Evolutionary conservation across 2,888 invertebrate genomes (phyloP).

Genomic region (Gibbula magus): DNA sequence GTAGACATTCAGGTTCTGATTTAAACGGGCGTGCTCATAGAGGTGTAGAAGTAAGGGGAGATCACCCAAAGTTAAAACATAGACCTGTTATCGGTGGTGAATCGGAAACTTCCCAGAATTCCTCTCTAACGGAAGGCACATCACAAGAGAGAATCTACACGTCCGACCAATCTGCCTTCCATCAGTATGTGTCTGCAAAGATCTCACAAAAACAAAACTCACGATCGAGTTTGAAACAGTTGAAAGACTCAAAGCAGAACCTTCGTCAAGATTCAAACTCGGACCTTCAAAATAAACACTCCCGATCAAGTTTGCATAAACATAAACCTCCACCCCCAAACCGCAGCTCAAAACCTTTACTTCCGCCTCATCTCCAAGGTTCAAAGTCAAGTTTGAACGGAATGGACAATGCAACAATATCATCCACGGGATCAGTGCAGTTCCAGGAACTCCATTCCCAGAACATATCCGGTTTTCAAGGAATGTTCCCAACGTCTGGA

Average conservation of each 20-base stretch:
- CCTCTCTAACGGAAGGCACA: background rate
- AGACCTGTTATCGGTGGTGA: background rate
- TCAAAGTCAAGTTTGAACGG: conserved; percentile 16
- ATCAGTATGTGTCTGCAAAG: background rate
- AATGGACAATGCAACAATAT: background rate
- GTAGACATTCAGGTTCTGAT: conserved; percentile 19
- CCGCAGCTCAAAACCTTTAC: background rate
- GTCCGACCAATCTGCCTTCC: background rate
- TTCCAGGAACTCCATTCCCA: conserved; percentile 21
- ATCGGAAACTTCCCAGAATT: conserved; percentile 7
- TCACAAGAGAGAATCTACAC: background rate
- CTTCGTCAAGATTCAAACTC: background rate
- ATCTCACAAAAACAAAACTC: background rate
- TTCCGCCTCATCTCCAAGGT: background rate
- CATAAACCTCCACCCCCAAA: background rate
- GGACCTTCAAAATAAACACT: background rate
- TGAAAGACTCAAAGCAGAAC: background rate
- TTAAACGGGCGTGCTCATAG: conserved; percentile 23
- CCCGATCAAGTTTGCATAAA: background rate
- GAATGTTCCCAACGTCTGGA: conserved; percentile 4
- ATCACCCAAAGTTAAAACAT: conserved; percentile 8
- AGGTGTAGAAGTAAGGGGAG: conserved; percentile 22
- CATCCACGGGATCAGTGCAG: conserved; percentile 18
- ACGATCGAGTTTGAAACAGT: background rate
- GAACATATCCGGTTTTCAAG: background rate